Evolutionary conservation across 2,888 invertebrate genomes (phyloP), one percentile per base, ranked within the genome.

Genomic region (Athripsodes cinereus): DNA sequence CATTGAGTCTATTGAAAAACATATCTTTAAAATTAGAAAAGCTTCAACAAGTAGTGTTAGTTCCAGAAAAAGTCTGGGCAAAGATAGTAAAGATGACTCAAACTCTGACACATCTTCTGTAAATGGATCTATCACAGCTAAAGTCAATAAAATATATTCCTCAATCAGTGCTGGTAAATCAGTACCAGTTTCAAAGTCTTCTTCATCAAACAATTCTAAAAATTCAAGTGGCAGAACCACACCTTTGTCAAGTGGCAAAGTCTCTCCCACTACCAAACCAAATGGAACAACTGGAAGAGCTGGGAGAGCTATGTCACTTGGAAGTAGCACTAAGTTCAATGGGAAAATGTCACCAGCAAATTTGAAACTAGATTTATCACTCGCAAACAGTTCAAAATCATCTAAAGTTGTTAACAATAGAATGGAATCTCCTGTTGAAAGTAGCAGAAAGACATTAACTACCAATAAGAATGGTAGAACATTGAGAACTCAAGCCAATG

Each of bases 61-160:
- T 26, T 50, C 50, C n/a, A 21, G 21, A 20, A 20, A 19, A 19
- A 47, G 20, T 47, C 5, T 20, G 10, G 8, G 11, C 5, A 22
- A 26, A n/a, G 50, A 50, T 26, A 35, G 31, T 11, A 49, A 34
- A 8, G 48, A 53, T 22, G 54, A 58, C 44, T 55, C 51, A 11
- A 51, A 46, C 18, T 59, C 59, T 13, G 58, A 61, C n/a, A 55
- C 52, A 19, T 61, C 61, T 2, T 61, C 61, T 1, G 35, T 48
- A n/a, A 52, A 58, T 18, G 58, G 55, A 71, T 55, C 55, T 64
- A 5, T 73, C 72, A 5, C 73, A 73, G 2, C 34, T 11, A 52
- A 52, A 48, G 34, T 34, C 34, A 55, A 49, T 35, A 20, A 34
- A 35, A 55, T n/a, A n/a, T n/a, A n/a, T 22, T n/a, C 40, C 50